Conservation (phyloP, 1,140 invertebrate species). For the Trypoxylus dichotomus region DNA sequence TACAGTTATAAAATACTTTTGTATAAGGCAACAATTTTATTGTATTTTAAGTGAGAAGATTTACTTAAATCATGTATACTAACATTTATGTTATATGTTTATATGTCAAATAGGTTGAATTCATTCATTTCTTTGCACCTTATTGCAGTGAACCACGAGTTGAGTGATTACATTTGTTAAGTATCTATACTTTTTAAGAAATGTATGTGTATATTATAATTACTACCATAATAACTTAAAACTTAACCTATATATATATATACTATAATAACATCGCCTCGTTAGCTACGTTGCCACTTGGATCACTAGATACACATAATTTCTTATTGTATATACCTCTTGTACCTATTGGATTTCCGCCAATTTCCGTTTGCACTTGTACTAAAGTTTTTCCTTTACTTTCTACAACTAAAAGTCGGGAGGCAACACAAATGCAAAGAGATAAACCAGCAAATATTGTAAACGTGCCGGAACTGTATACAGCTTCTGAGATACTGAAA, state of each 20-base stretch:
- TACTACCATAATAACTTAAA: too few relatives aligned
- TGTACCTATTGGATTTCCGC: slow-evolving; percentile 44
- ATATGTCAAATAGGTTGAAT: too few relatives aligned
- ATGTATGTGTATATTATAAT: too few relatives aligned
- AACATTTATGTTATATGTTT: too few relatives aligned
- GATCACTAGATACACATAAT: not conserved
- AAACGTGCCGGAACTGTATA: slow-evolving; percentile 6
- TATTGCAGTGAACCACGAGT: too few relatives aligned
- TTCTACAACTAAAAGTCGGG: slow-evolving; percentile 39
- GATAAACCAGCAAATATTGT: slow-evolving; percentile 30
- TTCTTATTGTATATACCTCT: slow-evolving; percentile 32
- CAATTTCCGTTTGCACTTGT: slow-evolving; percentile 42
- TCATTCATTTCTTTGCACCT: too few relatives aligned
- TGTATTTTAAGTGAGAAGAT: too few relatives aligned
- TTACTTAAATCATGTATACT: too few relatives aligned
- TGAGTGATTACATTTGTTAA: too few relatives aligned
- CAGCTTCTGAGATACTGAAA: not conserved
- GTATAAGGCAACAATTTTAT: too few relatives aligned
- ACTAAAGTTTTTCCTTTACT: slow-evolving; percentile 40
- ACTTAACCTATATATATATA: not conserved
- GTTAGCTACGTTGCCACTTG: not conserved
- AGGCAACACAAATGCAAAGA: slow-evolving; percentile 35
- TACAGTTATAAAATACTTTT: too few relatives aligned
- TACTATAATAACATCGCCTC: not conserved
- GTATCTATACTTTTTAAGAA: too few relatives aligned